phyloP scores from a whole-genome alignment of 2,113 vertebrate species.

The Vulpes lagopus region DNA sequence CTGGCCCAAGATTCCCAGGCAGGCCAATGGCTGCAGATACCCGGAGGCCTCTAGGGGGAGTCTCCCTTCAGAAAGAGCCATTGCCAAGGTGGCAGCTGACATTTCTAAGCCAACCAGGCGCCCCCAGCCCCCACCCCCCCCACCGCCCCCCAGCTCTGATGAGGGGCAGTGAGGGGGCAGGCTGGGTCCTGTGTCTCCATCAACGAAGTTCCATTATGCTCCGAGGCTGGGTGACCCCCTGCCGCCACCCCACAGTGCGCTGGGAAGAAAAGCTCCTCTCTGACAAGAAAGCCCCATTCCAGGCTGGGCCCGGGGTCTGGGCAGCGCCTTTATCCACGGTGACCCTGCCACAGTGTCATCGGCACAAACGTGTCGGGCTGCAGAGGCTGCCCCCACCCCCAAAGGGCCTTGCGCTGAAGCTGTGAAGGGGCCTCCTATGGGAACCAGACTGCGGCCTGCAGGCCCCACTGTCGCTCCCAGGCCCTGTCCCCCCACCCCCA shows the following conservation, averaged over 20 bases:
- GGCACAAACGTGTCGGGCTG: not conserved
- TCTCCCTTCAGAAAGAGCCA: constrained; percentile 24
- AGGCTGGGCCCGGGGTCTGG: constrained; percentile 63
- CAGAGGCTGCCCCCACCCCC: constrained; percentile 50
- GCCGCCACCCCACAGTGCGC: constrained; percentile 37
- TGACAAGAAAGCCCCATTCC: constrained; percentile 74
- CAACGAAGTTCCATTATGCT: constrained; percentile 63
- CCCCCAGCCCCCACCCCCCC: not conserved
- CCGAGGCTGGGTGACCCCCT: constrained; percentile 23
- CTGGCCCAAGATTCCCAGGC: not conserved
- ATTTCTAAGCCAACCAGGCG: not conserved
- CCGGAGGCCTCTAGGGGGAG: not conserved
- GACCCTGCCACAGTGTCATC: constrained; percentile 75
- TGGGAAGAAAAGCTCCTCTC: constrained; percentile 78
- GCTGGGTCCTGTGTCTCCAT: constrained; percentile 32
- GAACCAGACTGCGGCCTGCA: constrained; percentile 47
- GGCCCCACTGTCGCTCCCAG: constrained; percentile 7
- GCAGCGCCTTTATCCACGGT: constrained; percentile 71
- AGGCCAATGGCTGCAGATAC: not conserved
- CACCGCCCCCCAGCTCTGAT: not conserved
- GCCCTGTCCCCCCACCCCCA: not conserved
- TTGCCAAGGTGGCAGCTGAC: constrained; percentile 62
- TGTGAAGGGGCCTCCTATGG: constrained; percentile 66
- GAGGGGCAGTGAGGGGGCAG: not conserved
- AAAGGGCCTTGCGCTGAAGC: not conserved